These are phyloP conservation scores for Platyrinchus mystaceus DNA, from an alignment of 2,797 vertebrate species.

Conservation along the genomic window DNA sequence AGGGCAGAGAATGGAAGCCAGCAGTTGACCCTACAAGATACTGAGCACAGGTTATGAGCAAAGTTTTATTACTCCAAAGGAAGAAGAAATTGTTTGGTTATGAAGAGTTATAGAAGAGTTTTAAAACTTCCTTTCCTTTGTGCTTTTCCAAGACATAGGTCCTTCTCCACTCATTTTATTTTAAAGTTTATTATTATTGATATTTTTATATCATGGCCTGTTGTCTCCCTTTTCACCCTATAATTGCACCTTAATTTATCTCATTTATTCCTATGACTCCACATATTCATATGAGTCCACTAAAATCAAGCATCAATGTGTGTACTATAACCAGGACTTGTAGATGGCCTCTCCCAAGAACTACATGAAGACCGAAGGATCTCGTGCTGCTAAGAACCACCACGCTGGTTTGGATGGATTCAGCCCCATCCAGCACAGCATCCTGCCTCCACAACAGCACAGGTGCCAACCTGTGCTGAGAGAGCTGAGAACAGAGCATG, in stretches of 20 bases:
- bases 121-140: neutral
- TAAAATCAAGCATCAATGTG: neutral
- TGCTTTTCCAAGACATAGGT: neutral
- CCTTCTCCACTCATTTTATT: fast-evolving
- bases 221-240: neutral
- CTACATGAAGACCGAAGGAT: neutral
- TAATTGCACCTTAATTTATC: neutral
- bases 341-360: neutral
- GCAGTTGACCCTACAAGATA: neutral
- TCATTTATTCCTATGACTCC: neutral
- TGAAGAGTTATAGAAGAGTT: neutral
- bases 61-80: neutral
- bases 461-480: neutral
- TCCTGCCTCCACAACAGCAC: neutral
- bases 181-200: neutral
- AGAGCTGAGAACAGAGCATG: neutral
- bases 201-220: neutral
- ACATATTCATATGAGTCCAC: neutral
- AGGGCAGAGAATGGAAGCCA: neutral
- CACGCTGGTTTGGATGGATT: fast-evolving
- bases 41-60: neutral
- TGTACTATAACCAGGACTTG: neutral
- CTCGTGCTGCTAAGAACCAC: fast-evolving
- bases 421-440: neutral
- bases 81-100: neutral